Base-by-base conservation (phyloP, 2,888 invertebrate species). In the Tetranychus piercei region DNA sequence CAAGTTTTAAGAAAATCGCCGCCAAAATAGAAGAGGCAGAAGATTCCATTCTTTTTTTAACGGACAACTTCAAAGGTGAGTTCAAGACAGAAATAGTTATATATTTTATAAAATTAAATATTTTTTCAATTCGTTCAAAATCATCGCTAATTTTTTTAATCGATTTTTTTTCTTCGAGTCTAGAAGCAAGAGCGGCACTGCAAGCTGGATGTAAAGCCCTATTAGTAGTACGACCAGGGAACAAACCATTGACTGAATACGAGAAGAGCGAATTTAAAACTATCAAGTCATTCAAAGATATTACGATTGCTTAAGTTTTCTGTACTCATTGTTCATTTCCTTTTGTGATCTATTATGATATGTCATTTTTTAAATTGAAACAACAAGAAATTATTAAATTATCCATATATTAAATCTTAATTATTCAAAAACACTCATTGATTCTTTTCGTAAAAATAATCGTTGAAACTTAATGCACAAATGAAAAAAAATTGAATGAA, bases 171-270 rank as follows among this genome's bases (percentile, higher is more conserved):
- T n/a, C 0, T 15, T 1, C 44, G 20, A 34, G 34, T 1, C 34
- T 43, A 65, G 77, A 77, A 45, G 77, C 74, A 18, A 65, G 66
- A 55, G 74, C 76, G 15, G 76, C 77, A 3, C 7, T 44, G 15
- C 44, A 67, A 18, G 77, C 77, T 15, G 76, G 76, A 9, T 74
- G 70, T 44, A n/a, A 20, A 23, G 74, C 64, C n/a, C 18, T 74
- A 6, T 11, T 77, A 6, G 73, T 77, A 43, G 34, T 44, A 72
- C 20, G 77, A 44, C 71, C 74, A 8, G 74, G 65, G 8, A 64
- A 74, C 69, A 71, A 66, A 44, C 73, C 5, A 8, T 23, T 67
- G 71, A 15, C 67, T 11, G 67, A 67, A 44, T 7, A 11, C 15
- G 67, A 66, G 18, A 15, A 9, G 9, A 44, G 18, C 11, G 67